Evolutionary conservation across 2,888 invertebrate genomes (phyloP).

Genomic region (Drosophila incognita): DNA sequence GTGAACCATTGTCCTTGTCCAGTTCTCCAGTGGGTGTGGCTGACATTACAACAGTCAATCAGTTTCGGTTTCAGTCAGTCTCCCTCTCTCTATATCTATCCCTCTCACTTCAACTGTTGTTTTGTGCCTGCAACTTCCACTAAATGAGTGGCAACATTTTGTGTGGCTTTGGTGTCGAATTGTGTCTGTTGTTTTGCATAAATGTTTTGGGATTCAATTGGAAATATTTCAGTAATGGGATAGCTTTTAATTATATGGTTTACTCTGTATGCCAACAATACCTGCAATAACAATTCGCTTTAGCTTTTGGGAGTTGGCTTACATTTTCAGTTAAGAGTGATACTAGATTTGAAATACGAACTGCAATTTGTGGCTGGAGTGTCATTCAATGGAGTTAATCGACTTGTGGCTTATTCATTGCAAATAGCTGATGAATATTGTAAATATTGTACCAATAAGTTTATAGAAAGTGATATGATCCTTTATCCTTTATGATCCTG

Average conservation of each 20-base stretch:
- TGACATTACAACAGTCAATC: constrained; percentile 63
- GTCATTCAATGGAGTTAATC: neutral
- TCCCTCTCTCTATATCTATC: neutral
- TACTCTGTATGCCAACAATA: neutral
- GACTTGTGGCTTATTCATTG: neutral
- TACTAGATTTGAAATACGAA: neutral
- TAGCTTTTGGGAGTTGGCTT: neutral
- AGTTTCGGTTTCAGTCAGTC: constrained; percentile 18
- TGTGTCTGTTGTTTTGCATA: constrained; percentile 20
- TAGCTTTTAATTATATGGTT: neutral
- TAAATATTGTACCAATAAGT: too few species aligned
- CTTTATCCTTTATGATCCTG: neutral
- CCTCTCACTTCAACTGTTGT: neutral
- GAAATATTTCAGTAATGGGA: constrained; percentile 9
- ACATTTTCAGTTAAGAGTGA: neutral
- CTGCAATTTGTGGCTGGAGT: neutral
- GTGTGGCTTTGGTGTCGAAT: constrained; percentile 39
- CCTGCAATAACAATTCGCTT: neutral
- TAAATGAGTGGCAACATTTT: constrained; percentile 50
- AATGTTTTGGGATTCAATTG: constrained; percentile 28
- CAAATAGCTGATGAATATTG: neutral
- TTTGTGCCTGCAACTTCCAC: neutral
- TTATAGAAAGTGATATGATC: neutral
- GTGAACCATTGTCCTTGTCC: constrained; percentile 34
- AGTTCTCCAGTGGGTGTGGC: constrained; percentile 26